These are phyloP conservation scores for Protonemura montana DNA, from an alignment of 2,888 invertebrate species.

Conservation along the genomic window DNA sequence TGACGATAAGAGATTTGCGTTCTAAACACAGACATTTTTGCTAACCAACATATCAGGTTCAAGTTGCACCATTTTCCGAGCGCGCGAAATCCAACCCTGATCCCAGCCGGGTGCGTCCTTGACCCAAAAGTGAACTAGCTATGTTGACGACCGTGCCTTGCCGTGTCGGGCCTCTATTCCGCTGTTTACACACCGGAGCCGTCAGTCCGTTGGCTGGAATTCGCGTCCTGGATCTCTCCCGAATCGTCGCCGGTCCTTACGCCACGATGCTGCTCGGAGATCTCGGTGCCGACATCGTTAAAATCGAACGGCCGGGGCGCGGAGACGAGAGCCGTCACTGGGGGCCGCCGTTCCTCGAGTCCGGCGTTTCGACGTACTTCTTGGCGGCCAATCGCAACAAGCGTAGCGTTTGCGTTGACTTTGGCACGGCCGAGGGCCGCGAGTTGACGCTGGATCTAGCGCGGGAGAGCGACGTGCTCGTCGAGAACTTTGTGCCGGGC, in stretches of 20 bases:
- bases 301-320: slow-evolving; percentile 83
- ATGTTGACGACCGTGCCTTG: neutral
- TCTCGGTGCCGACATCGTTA: slow-evolving; percentile 90
- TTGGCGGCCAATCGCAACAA: slow-evolving; percentile 92
- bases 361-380: slow-evolving; percentile 80
- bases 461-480: slow-evolving; percentile 80
- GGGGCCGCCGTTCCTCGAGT: slow-evolving; percentile 87
- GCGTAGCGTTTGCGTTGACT: slow-evolving; percentile 87
- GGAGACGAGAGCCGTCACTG: slow-evolving; percentile 92
- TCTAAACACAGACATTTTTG: neutral
- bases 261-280: slow-evolving; percentile 94
- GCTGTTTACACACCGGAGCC: neutral
- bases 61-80: no score
- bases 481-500: slow-evolving; percentile 95
- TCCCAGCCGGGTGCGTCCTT: neutral
- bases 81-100: neutral
- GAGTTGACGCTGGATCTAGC: slow-evolving; percentile 75
- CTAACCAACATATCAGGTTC: no score
- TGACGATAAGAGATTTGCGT: neutral
- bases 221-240: slow-evolving; percentile 79
- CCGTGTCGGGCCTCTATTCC: no score
- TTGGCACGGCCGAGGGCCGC: slow-evolving; percentile 74
- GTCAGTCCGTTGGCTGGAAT: slow-evolving; percentile 61
- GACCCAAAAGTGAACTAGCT: neutral
- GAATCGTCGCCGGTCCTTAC: slow-evolving; percentile 93